Conservation (phyloP, 2,888 invertebrate genomes). For the Philonicus albiceps region DNA sequence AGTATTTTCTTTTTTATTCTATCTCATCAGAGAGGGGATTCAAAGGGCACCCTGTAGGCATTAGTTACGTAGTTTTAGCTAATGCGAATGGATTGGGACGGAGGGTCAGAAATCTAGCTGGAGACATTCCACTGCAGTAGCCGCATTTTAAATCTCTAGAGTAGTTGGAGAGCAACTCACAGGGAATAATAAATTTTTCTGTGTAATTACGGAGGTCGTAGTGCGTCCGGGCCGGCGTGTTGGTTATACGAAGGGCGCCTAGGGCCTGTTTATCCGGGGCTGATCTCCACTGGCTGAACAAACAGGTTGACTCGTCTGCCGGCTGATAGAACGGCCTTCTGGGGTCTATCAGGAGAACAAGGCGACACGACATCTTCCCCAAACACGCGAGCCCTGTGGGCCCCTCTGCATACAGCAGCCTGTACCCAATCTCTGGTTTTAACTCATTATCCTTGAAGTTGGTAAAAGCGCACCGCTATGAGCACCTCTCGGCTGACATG, state of each 20-base stretch:
- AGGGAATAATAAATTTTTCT: constrained; percentile 38
- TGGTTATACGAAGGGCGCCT: background rate
- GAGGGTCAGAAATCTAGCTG: background rate
- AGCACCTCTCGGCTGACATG: constrained; percentile 22
- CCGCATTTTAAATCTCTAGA: constrained; percentile 35
- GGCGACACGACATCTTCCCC: background rate
- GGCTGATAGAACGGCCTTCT: background rate
- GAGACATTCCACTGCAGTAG: constrained; percentile 26
- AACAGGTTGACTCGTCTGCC: background rate
- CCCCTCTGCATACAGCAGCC: background rate
- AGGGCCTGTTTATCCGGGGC: background rate
- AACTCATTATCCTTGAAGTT: constrained; percentile 38
- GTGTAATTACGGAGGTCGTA: background rate
- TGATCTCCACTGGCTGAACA: background rate
- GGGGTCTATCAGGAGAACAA: background rate
- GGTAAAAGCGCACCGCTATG: constrained; percentile 24
- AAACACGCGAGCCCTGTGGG: background rate
- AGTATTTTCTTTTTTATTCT: background rate
- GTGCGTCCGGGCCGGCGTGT: background rate
- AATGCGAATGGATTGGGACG: background rate
- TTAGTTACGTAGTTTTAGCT: too few relatives aligned
- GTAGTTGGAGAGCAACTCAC: background rate
- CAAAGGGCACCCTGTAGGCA: too few relatives aligned
- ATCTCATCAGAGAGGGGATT: too few relatives aligned
- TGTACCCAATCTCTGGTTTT: constrained; percentile 23